These are phyloP conservation scores for Dasypus novemcinctus DNA, from an alignment of 2,113 vertebrate species.

Conservation along the genomic window DNA sequence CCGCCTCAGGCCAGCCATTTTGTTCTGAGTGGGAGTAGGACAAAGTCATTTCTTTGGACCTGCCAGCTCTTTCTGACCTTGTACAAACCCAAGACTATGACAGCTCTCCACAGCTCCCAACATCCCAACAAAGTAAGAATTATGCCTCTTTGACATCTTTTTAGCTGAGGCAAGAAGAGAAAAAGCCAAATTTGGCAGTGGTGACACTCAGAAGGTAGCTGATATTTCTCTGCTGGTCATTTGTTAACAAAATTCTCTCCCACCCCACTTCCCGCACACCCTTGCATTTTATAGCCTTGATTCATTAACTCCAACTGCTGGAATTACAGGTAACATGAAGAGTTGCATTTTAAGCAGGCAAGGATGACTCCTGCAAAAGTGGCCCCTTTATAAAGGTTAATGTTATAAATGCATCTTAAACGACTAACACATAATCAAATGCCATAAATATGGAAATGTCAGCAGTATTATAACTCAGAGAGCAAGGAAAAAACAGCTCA, in stretches of 20 bases:
- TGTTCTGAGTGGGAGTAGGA: background rate
- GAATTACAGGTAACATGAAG: slow-evolving; percentile 64
- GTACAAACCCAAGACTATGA: background rate
- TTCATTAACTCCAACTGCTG: slow-evolving; percentile 71
- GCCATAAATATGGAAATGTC: slow-evolving; percentile 79
- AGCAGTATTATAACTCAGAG: slow-evolving; percentile 68
- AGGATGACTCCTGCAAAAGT: slow-evolving; percentile 62
- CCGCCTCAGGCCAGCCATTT: background rate
- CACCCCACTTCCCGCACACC: background rate
- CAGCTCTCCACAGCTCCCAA: background rate
- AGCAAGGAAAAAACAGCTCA: slow-evolving; percentile 65
- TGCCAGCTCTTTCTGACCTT: background rate
- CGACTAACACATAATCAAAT: slow-evolving; percentile 77
- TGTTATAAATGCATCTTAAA: slow-evolving; percentile 82
- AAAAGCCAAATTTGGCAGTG: background rate
- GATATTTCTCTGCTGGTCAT: slow-evolving; percentile 67
- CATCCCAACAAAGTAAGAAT: background rate
- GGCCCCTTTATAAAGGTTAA: slow-evolving; percentile 79
- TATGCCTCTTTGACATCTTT: background rate
- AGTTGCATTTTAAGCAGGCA: slow-evolving; percentile 75
- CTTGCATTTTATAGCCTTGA: slow-evolving; percentile 65
- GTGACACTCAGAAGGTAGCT: slow-evolving; percentile 47
- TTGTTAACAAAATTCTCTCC: slow-evolving; percentile 61
- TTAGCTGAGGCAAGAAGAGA: background rate
- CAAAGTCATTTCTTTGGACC: background rate